phyloP scores from a whole-genome alignment of 23 tunicate genomes.

The Trididemnum miniatum region DNA sequence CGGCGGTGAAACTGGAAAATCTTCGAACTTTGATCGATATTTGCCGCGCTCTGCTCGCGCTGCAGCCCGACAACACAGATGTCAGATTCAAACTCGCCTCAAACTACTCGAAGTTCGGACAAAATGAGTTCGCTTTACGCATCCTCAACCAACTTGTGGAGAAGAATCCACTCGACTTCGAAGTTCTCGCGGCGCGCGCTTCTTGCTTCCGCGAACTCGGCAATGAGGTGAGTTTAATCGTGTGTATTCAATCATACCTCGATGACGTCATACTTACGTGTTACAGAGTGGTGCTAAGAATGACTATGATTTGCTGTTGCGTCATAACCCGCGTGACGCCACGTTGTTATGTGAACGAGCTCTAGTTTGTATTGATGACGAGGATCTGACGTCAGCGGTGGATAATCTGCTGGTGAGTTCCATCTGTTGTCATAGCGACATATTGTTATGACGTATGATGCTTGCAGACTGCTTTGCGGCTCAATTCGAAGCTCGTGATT shows the following conservation, averaged over 20 bases:
- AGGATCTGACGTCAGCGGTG: slow-evolving; percentile 44
- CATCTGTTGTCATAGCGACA: background rate
- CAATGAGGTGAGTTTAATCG: slow-evolving; percentile 43
- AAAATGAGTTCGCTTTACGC: slow-evolving; percentile 38
- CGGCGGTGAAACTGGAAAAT: slow-evolving; percentile 57
- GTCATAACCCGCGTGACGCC: slow-evolving; percentile 62
- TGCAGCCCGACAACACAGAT: slow-evolving; percentile 61
- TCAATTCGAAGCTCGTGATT: slow-evolving; percentile 50
- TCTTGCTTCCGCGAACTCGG: slow-evolving; percentile 80
- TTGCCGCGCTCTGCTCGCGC: slow-evolving; percentile 66
- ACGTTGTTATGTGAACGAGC: slow-evolving; percentile 72
- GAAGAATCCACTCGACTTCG: slow-evolving; percentile 37
- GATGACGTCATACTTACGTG: background rate
- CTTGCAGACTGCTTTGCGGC: slow-evolving; percentile 53
- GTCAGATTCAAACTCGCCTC: slow-evolving; percentile 48
- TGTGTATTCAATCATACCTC: background rate
- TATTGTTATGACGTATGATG: background rate
- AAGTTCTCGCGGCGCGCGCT: slow-evolving; percentile 66
- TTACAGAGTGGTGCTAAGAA: slow-evolving; percentile 60
- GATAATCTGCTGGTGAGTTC: slow-evolving; percentile 60
- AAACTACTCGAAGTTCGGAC: slow-evolving; percentile 62
- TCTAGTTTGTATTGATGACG: slow-evolving; percentile 65
- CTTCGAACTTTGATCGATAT: slow-evolving; percentile 48
- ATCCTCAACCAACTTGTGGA: slow-evolving; percentile 51
- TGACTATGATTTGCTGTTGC: slow-evolving; percentile 68